phyloP scores from a whole-genome alignment of 2,888 invertebrate species.

The Hymenopus coronatus region DNA sequence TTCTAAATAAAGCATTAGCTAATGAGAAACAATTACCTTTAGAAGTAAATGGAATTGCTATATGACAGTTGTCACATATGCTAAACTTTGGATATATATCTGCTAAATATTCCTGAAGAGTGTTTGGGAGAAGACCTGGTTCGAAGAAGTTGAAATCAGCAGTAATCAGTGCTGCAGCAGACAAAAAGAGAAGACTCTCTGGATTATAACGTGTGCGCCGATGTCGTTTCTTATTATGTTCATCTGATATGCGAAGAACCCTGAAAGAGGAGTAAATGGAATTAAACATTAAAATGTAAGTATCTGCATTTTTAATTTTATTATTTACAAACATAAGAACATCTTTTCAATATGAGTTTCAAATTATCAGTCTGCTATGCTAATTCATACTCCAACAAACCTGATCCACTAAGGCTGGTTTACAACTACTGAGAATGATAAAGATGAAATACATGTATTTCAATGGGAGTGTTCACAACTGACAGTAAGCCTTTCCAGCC shows the following conservation, averaged over 20 bases:
- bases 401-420: too few relatives aligned
- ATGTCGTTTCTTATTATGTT: constrained; percentile 1
- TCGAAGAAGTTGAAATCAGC: constrained; percentile 46
- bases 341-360: too few relatives aligned
- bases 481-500: too few relatives aligned
- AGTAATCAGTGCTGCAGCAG: constrained; percentile 46
- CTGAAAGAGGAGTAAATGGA: not conserved
- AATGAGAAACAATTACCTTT: constrained; percentile 38
- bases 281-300: too few relatives aligned
- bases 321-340: too few relatives aligned
- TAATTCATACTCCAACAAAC: too few relatives aligned
- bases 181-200: constrained; percentile 43
- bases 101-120: constrained; percentile 47
- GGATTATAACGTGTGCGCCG: constrained; percentile 22
- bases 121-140: constrained; percentile 42
- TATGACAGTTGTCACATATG: constrained; percentile 46
- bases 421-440: too few relatives aligned
- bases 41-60: constrained; percentile 41
- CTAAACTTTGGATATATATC: constrained; percentile 46
- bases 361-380: too few relatives aligned
- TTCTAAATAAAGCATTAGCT: too few relatives aligned
- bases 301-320: too few relatives aligned
- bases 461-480: too few relatives aligned
- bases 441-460: too few relatives aligned
- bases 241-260: constrained; percentile 26